Evolutionary conservation across 2,888 invertebrate genomes (phyloP).

Genomic region (Tineola bisselliella): DNA sequence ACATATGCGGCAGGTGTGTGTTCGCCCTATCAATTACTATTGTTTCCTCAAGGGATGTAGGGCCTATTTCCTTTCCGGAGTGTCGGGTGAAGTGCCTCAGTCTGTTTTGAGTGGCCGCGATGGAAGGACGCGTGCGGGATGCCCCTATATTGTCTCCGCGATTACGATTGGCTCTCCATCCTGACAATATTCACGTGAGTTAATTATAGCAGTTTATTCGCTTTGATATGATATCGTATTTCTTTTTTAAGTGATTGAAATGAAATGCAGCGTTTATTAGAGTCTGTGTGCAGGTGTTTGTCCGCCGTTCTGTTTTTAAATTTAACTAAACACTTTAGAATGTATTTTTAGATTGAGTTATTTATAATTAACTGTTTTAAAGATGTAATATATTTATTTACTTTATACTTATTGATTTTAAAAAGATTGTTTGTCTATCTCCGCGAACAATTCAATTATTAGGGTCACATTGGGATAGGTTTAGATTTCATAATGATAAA

Average conservation of each 20-base stretch:
- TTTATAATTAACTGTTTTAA: no score
- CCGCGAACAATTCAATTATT: no score
- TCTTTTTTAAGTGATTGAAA: neutral
- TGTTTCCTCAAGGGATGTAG: conserved; percentile 3
- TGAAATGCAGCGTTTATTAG: neutral
- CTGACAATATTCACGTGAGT: conserved; percentile 60
- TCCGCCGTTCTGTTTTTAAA: neutral
- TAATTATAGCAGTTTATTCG: neutral
- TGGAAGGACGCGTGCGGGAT: conserved; percentile 23
- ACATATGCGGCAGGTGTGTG: neutral
- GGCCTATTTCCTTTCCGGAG: conserved; percentile 5
- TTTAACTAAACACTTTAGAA: neutral
- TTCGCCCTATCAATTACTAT: conserved; percentile 1
- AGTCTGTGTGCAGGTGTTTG: neutral
- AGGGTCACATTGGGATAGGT: no score
- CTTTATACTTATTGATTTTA: no score
- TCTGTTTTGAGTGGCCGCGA: neutral
- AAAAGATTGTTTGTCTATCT: no score
- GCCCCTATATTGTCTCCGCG: conserved; percentile 51
- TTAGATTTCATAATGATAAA: no score
- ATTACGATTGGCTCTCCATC: conserved; percentile 49
- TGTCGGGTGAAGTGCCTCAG: neutral
- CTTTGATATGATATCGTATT: neutral
- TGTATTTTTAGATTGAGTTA: no score
- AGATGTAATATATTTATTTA: no score